Evolutionary conservation across 2,888 invertebrate species (phyloP).

Genomic region (Eristalis pertinax): DNA sequence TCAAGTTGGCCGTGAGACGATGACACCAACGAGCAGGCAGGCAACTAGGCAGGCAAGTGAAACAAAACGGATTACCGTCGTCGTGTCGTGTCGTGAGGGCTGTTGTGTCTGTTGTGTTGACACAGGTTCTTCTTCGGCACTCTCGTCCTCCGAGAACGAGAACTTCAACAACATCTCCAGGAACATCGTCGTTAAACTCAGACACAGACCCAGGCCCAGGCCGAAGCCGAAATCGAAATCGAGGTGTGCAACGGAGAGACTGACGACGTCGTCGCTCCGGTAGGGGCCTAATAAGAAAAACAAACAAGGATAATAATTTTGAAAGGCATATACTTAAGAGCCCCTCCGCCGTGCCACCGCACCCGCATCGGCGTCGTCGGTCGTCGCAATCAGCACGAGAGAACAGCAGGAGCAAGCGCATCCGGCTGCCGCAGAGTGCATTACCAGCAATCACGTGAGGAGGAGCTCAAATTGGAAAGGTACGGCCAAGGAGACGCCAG

Average conservation of each 20-base stretch:
- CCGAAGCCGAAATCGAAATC: not conserved
- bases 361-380: constrained; percentile 15
- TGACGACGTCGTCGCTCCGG: not conserved
- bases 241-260: not conserved
- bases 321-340: constrained; percentile 58
- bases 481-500: constrained; percentile 6
- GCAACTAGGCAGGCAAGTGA: constrained; percentile 24
- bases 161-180: constrained; percentile 54
- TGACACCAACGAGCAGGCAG: not conserved
- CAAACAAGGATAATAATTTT: constrained; percentile 69
- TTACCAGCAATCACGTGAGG: constrained; percentile 62
- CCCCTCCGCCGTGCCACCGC: constrained; percentile 2
- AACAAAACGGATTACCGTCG: constrained; percentile 36
- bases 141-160: constrained; percentile 31
- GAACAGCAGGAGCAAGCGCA: constrained; percentile 52
- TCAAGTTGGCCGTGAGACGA: not conserved
- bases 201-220: not conserved
- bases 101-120: constrained; percentile 53
- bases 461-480: constrained; percentile 46
- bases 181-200: constrained; percentile 60
- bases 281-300: constrained; percentile 67
- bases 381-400: constrained; percentile 45
- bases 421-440: constrained; percentile 25
- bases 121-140: constrained; percentile 58
- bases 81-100: not conserved